Conservation (phyloP, 2,888 invertebrate genomes). For the Clepsis dumicolana region DNA sequence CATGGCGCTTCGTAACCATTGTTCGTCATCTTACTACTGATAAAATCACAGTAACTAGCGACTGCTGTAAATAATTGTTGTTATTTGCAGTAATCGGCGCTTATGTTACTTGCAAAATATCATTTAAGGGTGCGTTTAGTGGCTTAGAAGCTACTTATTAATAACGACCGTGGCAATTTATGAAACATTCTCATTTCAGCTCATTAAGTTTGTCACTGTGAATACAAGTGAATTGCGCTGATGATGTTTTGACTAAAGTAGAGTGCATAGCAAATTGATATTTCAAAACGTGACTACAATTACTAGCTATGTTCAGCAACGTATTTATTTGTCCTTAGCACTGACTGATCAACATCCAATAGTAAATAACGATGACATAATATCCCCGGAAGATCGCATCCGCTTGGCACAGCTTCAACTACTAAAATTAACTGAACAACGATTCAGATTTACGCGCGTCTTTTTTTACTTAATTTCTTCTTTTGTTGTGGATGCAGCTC, state of each 20-base stretch:
- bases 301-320: conserved; percentile 10
- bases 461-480: conserved; percentile 56
- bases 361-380: conserved; percentile 67
- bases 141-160: conserved; percentile 12
- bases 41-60: conserved; percentile 40
- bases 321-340: conserved; percentile 35
- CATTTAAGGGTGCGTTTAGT: conserved; percentile 16
- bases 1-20: conserved; percentile 28
- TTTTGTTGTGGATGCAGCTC: conserved; percentile 51
- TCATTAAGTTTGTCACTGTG: neutral
- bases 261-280: neutral
- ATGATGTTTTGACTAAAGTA: neutral
- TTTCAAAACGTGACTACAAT: neutral
- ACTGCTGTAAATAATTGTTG: conserved; percentile 38
- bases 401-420: conserved; percentile 76
- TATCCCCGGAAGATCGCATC: conserved; percentile 78
- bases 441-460: conserved; percentile 59
- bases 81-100: conserved; percentile 38
- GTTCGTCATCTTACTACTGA: conserved; percentile 38
- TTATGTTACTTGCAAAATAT: conserved; percentile 32
- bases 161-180: conserved; percentile 6
- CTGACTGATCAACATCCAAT: conserved; percentile 27
- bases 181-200: neutral
- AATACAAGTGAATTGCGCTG: too few relatives aligned
- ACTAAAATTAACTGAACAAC: conserved; percentile 62